Evolutionary conservation across 2,113 vertebrate species (phyloP), one percentile per base, ranked within the genome.

Genomic region (Larimichthys polyactis): DNA sequence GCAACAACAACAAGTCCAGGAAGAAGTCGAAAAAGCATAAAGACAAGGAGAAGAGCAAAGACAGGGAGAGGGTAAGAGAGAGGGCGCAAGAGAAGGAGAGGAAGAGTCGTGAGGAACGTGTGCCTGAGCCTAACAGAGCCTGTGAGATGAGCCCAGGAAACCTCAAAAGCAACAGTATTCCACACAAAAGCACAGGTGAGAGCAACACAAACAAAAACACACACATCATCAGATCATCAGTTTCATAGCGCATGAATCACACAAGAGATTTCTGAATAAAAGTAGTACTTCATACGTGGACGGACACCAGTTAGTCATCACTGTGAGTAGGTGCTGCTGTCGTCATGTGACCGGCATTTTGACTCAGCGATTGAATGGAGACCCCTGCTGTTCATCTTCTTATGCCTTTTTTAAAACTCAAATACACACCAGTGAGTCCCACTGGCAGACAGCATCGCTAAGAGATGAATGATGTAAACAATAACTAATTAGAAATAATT

Each of bases 1-100:
- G 87, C 1, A 96, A 94, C 32, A 98, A 98, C 36, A 98, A 98
- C 32, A 98, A 98, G 89, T 92, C 93, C 79, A 98, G 94, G 94
- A 99, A 97, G 90, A 99, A 97, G 82, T 96, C 96, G 19, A 99
- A 98, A 96, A 99, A 98, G 92, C 97, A 98, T 95, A 97, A 96
- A 94, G 97, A 97, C 82, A 97, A 97, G 65, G 96, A 97, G 58
- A 96, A 96, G 88, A 88, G 89, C 51, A 97, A 96, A 93, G 96
- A 96, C 78, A 94, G 92, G 91, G 93, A 93, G 1, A 51, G 63
- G 0, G 94, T 92, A 67, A 89, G 58, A 51, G 91, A 79, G 12
- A 90, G 29, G 60, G 79, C 75, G 19, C 84, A 79, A 86, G 92
- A 92, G 80, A 90, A 46, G 69, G 93, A 93, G 1, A 75, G 57